Evolutionary conservation across 2,113 vertebrate genomes (phyloP).

Genomic region (Sylvilagus bachmani): DNA sequence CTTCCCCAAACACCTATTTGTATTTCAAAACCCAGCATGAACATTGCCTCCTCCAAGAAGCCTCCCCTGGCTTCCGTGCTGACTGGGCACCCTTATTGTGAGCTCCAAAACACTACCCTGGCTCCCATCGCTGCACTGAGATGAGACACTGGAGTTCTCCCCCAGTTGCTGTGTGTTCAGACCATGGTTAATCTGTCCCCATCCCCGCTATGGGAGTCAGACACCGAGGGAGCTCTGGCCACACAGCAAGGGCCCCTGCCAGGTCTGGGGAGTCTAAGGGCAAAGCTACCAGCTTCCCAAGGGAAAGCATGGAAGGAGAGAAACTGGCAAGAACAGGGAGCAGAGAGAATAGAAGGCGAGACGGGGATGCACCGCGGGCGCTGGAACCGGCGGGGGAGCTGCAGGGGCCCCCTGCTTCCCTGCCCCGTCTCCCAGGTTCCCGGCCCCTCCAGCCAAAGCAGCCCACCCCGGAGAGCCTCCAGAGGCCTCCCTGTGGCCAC

Average conservation of each 20-base stretch:
- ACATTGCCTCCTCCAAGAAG: background rate
- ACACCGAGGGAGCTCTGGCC: background rate
- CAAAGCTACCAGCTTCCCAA: background rate
- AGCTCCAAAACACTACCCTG: background rate
- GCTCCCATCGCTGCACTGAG: background rate
- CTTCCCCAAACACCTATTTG: background rate
- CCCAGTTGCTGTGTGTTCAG: background rate
- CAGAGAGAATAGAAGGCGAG: no score
- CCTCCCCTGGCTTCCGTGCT: background rate
- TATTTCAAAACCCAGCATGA: background rate
- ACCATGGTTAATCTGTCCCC: background rate
- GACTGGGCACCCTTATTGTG: background rate
- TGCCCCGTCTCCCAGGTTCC: fast-evolving
- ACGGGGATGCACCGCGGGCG: fast-evolving
- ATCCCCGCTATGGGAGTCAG: background rate
- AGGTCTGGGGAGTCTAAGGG: background rate
- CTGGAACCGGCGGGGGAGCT: background rate
- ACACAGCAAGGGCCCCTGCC: background rate
- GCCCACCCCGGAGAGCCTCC: background rate
- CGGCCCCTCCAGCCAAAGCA: no score
- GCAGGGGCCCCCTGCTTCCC: background rate
- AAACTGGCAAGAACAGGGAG: background rate
- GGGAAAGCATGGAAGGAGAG: background rate
- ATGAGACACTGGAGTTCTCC: background rate
- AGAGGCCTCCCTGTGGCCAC: fast-evolving